Evolutionary conservation across 2,797 vertebrate species (phyloP).

Genomic region (Triplophysa bombifrons): DNA sequence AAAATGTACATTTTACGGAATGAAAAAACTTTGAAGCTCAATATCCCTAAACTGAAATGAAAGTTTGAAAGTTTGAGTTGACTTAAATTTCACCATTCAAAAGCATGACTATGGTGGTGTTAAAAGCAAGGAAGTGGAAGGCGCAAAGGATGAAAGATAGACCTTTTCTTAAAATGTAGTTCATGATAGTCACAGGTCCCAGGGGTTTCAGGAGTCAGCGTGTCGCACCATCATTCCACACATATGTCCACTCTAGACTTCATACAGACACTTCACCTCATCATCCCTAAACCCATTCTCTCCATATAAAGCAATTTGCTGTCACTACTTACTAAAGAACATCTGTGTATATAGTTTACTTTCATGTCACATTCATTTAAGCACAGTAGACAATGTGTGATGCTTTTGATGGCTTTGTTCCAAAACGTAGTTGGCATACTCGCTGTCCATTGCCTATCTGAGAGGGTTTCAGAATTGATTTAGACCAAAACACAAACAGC

Average conservation of each 20-base stretch:
- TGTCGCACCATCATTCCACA: no score
- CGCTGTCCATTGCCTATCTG: neutral
- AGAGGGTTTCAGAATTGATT: neutral
- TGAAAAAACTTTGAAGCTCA: no score
- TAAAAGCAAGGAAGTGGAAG: neutral
- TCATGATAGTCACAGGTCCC: neutral
- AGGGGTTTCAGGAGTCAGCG: no score
- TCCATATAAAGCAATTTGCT: slow-evolving; percentile 23
- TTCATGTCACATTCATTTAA: neutral
- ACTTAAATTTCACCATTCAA: no score
- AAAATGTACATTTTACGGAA: no score
- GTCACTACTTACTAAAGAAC: neutral
- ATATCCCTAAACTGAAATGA: no score
- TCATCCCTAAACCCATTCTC: neutral
- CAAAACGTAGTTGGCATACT: neutral
- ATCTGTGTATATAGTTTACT: neutral
- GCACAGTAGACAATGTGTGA: neutral
- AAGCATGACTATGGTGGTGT: no score
- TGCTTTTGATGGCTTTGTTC: neutral
- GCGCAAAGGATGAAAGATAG: no score
- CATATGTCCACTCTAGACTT: slow-evolving; percentile 11
- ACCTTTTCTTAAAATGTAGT: neutral
- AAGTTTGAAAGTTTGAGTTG: no score
- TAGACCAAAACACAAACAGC: neutral
- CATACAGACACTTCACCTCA: slow-evolving; percentile 17